Conservation (phyloP, 2,797 vertebrate species). For the Karalla daura region DNA sequence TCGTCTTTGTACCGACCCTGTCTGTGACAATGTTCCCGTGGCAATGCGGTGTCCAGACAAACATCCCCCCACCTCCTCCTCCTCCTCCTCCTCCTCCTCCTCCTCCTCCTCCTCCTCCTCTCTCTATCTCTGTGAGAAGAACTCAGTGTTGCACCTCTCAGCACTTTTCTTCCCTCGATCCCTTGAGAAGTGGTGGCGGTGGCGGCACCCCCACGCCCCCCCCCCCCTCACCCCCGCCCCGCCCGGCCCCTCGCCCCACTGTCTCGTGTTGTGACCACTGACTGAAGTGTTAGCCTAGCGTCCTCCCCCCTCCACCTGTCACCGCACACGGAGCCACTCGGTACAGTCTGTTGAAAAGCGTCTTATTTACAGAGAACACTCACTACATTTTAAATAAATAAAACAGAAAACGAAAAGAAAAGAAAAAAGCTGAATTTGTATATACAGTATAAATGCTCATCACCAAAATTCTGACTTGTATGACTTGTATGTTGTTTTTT, state of each 20-base stretch:
- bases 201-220: too few relatives aligned
- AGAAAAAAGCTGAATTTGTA: constrained; percentile 79
- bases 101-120: constrained; percentile 9
- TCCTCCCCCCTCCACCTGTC: constrained; percentile 38
- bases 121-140: constrained; percentile 42
- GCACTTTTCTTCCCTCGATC: constrained; percentile 18
- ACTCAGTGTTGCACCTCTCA: constrained; percentile 29
- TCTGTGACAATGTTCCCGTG: constrained; percentile 60
- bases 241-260: neutral
- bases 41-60: constrained; percentile 60
- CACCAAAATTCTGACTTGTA: constrained; percentile 96
- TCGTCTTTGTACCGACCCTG: constrained; percentile 55
- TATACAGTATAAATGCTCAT: constrained; percentile 89
- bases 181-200: neutral
- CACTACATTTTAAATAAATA: constrained; percentile 44
- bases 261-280: constrained; percentile 58
- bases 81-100: constrained; percentile 11
- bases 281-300: constrained; percentile 61
- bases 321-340: constrained; percentile 69
- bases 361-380: constrained; percentile 76
- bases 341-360: constrained; percentile 71
- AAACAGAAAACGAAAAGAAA: constrained; percentile 63
- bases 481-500: constrained; percentile 88
- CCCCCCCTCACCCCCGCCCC: too few relatives aligned
- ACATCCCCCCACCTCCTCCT: constrained; percentile 3